Evolutionary conservation across 2,113 vertebrate genomes (phyloP), one percentile per base, ranked within the genome.

Genomic region (Pseudorhombus dupliciocellatus): DNA sequence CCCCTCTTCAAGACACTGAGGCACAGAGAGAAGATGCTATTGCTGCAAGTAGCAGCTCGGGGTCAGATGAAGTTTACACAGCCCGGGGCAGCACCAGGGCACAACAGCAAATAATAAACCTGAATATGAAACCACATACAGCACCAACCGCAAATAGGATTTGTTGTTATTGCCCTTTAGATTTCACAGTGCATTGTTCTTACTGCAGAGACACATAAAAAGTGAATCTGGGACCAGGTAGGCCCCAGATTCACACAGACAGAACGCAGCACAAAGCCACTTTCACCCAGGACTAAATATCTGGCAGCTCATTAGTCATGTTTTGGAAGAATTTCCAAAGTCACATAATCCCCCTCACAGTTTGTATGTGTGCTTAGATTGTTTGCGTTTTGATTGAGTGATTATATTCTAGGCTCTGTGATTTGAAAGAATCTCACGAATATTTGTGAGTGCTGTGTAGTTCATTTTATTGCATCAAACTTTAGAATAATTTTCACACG

Each of bases 1-100:
- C 21, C 31, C 42, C 28, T 24, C 20, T 63, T 64, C 8, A 37
- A 52, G 51, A 11, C 16, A 28, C 25, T 42, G 78, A 94, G 94
- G 93, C 83, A 92, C 93, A 51, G 92, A 7, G 7, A 42, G 46
- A 48, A 74, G 62, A 54, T 63, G 26, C 26, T 18, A 1, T n/a
- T 2, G 42, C 40, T 62, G 25, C 31, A 61, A 56, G 64, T 53
- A 77, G 69, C 59, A 62, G 72, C 52, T 75, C 53, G 65, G 77
- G 71, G 70, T 87, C 75, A 87, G 63, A 37, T 83, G 31, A 30
- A 85, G 86, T 81, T 85, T 75, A 79, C 1, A 7, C 68, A 24
- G 75, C 88, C 84, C 67, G 73, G 60, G 85, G 88, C 66, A 70
- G 57, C 54, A 54, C 75, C 57, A 59, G 69, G 75, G 82, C 56